Conservation (phyloP, 2,888 invertebrate genomes). For the Diadromus collaris region DNA sequence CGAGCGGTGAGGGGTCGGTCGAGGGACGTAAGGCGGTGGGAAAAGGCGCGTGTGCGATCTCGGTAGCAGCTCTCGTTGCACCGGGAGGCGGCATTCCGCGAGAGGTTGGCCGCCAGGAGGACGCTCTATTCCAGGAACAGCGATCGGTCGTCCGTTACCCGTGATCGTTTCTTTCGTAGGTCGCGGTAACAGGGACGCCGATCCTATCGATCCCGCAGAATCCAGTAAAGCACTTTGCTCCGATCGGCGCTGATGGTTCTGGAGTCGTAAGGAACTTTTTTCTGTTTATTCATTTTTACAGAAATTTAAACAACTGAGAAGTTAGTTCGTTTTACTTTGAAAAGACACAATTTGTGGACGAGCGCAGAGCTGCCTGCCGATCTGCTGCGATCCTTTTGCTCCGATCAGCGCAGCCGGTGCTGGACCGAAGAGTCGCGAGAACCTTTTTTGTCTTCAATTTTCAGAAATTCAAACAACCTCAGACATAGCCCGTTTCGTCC, state of each 20-base stretch:
- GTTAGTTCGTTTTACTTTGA: not conserved
- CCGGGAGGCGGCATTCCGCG: slow-evolving; percentile 70
- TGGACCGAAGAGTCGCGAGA: not conserved
- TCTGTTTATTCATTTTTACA: not conserved
- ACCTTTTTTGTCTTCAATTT: not conserved
- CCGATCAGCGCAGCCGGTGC: not conserved
- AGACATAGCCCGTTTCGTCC: not conserved
- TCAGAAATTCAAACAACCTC: not conserved
- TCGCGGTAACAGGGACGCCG: slow-evolving; percentile 57
- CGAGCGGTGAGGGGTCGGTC: slow-evolving; percentile 6
- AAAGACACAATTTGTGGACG: slow-evolving; percentile 1
- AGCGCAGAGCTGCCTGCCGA: not conserved
- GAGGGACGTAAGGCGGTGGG: slow-evolving; percentile 3
- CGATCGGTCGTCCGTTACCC: slow-evolving; percentile 71
- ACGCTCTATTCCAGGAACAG: slow-evolving; percentile 74
- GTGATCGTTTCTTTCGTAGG: slow-evolving; percentile 68
- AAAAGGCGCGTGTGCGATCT: slow-evolving; percentile 41
- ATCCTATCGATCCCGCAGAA: slow-evolving; percentile 4
- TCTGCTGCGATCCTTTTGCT: not conserved
- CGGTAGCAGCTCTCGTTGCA: slow-evolving; percentile 60
- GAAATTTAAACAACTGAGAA: not conserved
- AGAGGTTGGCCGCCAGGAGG: slow-evolving; percentile 72
- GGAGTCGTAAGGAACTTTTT: not conserved
- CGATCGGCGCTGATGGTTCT: not conserved
- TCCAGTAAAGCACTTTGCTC: slow-evolving; percentile 11